A percentile compares a stretch with the other conserved stretches of the same genome.
phyloP scores from a whole-genome alignment of 2,888 invertebrate species.

The Ectemnius cavifrons region DNA sequence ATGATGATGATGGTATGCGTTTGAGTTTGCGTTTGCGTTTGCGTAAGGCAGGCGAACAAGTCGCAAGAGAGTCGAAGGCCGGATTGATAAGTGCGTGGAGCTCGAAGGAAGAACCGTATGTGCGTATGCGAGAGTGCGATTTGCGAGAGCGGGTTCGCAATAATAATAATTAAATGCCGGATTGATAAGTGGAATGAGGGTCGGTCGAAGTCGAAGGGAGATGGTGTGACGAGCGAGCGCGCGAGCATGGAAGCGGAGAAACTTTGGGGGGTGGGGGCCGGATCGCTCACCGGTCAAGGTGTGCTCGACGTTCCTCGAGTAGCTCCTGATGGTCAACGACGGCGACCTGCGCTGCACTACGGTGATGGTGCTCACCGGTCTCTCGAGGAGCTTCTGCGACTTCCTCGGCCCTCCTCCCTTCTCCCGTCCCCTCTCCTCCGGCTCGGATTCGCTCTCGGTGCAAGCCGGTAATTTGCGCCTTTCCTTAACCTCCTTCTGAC shows the following conservation, averaged over 20 bases:
- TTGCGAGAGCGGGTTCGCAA: background rate
- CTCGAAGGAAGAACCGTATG: conserved; percentile 22
- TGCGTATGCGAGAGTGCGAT: conserved; percentile 32
- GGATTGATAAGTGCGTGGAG: too few relatives aligned
- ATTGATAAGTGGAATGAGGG: background rate
- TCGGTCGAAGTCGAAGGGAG: background rate
- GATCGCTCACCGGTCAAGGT: conserved; percentile 56
- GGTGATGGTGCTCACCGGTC: conserved; percentile 65
- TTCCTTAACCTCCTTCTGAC: conserved; percentile 11
- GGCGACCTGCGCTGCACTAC: conserved; percentile 70
- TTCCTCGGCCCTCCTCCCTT: conserved; percentile 53
- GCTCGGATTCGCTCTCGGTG: conserved; percentile 21
- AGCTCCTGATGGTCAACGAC: conserved; percentile 69
- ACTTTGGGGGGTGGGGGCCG: background rate
- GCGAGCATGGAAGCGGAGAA: too few relatives aligned
- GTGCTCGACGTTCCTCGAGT: conserved; percentile 38
- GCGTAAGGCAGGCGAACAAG: too few relatives aligned
- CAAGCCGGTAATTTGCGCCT: conserved; percentile 16
- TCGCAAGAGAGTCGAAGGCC: too few relatives aligned
- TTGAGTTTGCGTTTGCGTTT: too few relatives aligned
- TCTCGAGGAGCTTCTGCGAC: conserved; percentile 61
- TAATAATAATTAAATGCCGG: too few relatives aligned
- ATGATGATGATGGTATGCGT: too few relatives aligned
- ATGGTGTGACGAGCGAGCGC: too few relatives aligned
- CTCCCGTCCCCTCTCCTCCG: conserved; percentile 28